Conservation (phyloP, 2,888 invertebrate species). For the Sericinus montela region DNA sequence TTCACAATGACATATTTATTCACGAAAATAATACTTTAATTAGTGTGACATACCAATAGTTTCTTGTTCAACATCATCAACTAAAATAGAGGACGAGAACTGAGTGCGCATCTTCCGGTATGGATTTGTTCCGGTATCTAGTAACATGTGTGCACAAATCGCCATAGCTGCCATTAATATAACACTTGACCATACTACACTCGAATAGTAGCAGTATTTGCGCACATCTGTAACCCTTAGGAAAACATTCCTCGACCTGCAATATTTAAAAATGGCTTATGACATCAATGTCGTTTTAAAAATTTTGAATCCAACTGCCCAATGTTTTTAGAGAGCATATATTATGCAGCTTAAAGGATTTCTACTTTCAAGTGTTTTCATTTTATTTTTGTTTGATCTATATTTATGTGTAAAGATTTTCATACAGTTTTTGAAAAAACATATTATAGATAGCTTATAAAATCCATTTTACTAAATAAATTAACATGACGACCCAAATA, state of each 20-base stretch:
- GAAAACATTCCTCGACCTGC: conserved; percentile 90
- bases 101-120: conserved; percentile 67
- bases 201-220: conserved; percentile 92
- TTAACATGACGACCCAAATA: no score
- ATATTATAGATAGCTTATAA: no score
- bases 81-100: conserved; percentile 62
- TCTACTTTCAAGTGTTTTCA: no score
- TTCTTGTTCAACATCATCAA: conserved; percentile 82
- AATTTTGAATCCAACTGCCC: no score
- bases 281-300: neutral
- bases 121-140: conserved; percentile 81
- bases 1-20: neutral
- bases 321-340: no score
- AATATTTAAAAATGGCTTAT: conserved; percentile 28
- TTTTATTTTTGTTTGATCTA: no score
- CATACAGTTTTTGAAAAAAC: no score
- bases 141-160: conserved; percentile 88
- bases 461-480: no score
- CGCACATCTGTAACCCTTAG: conserved; percentile 90
- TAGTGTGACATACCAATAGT: conserved; percentile 79
- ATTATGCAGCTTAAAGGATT: no score
- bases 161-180: conserved; percentile 85
- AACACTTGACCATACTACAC: conserved; percentile 89
- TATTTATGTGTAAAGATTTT: no score
- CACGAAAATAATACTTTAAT: neutral